phyloP scores from a whole-genome alignment of 1,140 invertebrate species.

The Drosophila nebulosa region DNA sequence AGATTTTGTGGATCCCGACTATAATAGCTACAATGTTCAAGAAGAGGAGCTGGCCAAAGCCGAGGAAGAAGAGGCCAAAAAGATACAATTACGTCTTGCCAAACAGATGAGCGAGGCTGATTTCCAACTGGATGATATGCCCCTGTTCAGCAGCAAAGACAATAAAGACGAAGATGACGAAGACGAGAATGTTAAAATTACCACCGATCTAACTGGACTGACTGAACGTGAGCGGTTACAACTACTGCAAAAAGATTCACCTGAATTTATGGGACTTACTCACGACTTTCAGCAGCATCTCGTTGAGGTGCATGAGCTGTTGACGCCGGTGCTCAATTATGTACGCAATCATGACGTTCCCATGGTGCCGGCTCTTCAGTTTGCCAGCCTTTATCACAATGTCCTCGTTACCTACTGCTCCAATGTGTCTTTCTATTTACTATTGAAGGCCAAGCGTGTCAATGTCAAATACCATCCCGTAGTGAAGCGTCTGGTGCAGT shows the following conservation, averaged over 20 bases:
- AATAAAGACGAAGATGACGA: conserved; percentile 56
- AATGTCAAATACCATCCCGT: conserved; percentile 91
- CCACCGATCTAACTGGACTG: conserved; percentile 88
- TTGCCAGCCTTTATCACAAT: conserved; percentile 87
- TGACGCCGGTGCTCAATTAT: conserved; percentile 86
- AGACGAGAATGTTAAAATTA: conserved; percentile 69
- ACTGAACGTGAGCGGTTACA: conserved; percentile 88
- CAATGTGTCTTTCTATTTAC: conserved; percentile 93
- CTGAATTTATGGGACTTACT: conserved; percentile 89
- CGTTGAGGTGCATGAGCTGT: conserved; percentile 84
- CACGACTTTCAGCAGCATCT: conserved; percentile 90
- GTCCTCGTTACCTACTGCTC: conserved; percentile 90
- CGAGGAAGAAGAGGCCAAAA: conserved; percentile 92
- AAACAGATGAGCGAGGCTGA: conserved; percentile 91
- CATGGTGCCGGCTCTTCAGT: conserved; percentile 81
- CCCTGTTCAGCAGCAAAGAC: conserved; percentile 14
- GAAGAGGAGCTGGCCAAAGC: conserved; percentile 88
- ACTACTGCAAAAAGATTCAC: conserved; percentile 90
- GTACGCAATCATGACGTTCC: conserved; percentile 82
- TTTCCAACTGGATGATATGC: conserved; percentile 86
- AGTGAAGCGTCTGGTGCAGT: conserved; percentile 90
- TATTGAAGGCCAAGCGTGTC: conserved; percentile 88
- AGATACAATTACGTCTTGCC: conserved; percentile 89
- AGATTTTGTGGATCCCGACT: conserved; percentile 94
- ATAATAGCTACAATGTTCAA: conserved; percentile 87